A percentile compares a stretch with the other conserved stretches of the same genome.
These are phyloP conservation scores for Antitype chi DNA, from an alignment of 2,888 invertebrate species.

Conservation along the genomic window DNA sequence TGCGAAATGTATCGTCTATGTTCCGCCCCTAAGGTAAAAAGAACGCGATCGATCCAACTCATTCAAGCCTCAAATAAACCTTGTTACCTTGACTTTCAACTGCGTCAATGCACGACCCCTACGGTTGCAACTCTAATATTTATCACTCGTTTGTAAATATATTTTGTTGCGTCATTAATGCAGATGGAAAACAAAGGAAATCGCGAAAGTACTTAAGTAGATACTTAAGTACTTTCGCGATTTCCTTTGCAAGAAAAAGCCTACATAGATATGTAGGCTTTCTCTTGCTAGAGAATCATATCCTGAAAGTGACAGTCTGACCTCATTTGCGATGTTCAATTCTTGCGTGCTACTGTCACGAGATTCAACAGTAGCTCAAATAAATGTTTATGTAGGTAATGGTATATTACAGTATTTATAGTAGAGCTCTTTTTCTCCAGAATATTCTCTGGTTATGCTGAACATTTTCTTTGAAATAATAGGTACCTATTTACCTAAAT, in stretches of 20 bases:
- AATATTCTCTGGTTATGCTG: background rate
- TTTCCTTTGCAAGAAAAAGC: too few species aligned
- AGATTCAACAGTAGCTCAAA: background rate
- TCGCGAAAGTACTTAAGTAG: too few species aligned
- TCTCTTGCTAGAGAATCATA: background rate
- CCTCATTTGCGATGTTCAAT: background rate
- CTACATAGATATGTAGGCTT: background rate
- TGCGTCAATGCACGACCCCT: background rate
- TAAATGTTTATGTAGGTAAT: background rate
- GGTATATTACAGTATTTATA: background rate
- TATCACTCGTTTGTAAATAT: background rate
- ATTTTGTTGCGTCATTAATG: too few species aligned
- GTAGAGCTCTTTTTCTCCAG: background rate
- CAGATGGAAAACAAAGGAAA: too few species aligned
- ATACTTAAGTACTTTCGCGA: too few species aligned
- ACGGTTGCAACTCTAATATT: conserved; percentile 5
- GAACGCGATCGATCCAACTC: background rate
- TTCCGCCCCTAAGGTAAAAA: background rate
- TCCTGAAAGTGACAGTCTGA: background rate
- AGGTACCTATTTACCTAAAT: too few species aligned
- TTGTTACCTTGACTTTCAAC: background rate
- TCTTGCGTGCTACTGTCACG: background rate
- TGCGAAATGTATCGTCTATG: background rate
- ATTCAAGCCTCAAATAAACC: background rate
- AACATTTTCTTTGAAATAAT: background rate